Conservation (phyloP, 1,140 invertebrate genomes). For the Varroa destructor region DNA sequence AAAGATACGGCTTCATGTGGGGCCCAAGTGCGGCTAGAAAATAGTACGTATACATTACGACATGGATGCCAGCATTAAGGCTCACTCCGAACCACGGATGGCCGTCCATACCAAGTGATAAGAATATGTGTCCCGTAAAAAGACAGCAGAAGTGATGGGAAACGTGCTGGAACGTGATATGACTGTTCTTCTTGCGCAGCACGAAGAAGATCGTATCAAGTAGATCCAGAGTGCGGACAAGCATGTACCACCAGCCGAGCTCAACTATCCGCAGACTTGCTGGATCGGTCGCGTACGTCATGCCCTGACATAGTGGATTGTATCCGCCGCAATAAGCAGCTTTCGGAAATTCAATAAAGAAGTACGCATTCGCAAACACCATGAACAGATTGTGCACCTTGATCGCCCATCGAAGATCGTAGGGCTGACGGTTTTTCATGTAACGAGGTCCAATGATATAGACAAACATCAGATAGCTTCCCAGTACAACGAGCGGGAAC, state of each 20-base stretch:
- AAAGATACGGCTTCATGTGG: constrained; percentile 41
- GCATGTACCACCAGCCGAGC: constrained; percentile 76
- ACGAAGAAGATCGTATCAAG: constrained; percentile 84
- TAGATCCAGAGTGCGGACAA: constrained; percentile 84
- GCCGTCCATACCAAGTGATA: constrained; percentile 48
- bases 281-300: constrained; percentile 20
- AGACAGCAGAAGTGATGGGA: constrained; percentile 67
- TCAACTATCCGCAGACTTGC: constrained; percentile 23
- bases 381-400: constrained; percentile 73
- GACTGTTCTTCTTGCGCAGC: constrained; percentile 67
- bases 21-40: constrained; percentile 40
- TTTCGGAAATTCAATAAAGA: constrained; percentile 32
- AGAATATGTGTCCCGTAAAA: constrained; percentile 35
- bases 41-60: constrained; percentile 44
- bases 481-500: constrained; percentile 5
- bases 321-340: constrained; percentile 29
- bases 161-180: constrained; percentile 74
- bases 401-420: constrained; percentile 39
- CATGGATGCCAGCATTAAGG: constrained; percentile 61
- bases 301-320: constrained; percentile 27
- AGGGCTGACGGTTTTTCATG: constrained; percentile 42
- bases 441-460: constrained; percentile 41
- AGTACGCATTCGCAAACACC: constrained; percentile 37
- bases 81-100: constrained; percentile 67
- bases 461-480: constrained; percentile 43